phyloP scores from a whole-genome alignment of 2,888 invertebrate species.

The Acanthosepion lycidas region DNA sequence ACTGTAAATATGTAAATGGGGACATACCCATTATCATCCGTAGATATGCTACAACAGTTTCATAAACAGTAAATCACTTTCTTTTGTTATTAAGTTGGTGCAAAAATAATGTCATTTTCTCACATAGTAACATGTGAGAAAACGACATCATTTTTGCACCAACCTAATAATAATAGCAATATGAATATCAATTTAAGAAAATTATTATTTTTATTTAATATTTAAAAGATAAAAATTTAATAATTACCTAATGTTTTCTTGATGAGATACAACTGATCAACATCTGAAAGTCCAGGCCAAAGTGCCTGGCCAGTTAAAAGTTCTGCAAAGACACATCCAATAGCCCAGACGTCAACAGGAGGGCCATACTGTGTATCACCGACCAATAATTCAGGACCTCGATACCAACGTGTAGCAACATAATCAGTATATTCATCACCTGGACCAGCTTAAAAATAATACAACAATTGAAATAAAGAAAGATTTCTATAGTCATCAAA shows the following conservation, averaged over 20 bases:
- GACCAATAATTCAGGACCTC: constrained; percentile 96
- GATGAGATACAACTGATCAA: constrained; percentile 97
- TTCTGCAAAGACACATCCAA: constrained; percentile 81
- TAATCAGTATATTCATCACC: constrained; percentile 99
- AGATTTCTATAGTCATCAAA: background rate
- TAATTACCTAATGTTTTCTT: constrained; percentile 86
- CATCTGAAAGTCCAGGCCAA: constrained; percentile 99
- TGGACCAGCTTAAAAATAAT: constrained; percentile 80
- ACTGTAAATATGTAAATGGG: no score
- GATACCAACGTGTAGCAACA: constrained; percentile 98
- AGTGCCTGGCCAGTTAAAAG: constrained; percentile 74
- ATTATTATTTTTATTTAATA: background rate
- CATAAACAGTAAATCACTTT: no score
- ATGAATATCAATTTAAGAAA: no score
- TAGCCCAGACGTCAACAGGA: constrained; percentile 98
- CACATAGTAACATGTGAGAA: no score
- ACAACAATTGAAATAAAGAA: background rate
- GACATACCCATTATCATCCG: no score
- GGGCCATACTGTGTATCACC: constrained; percentile 87
- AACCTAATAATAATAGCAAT: no score
- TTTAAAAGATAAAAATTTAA: background rate
- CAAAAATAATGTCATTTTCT: no score
- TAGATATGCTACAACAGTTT: no score
- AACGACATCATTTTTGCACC: no score
- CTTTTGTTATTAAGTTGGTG: no score